Percentiles rank a stretch among this genome's conserved stretches.
Evolutionary conservation across 2,113 vertebrate species (phyloP).

Genomic region (Oxyura jamaicensis): DNA sequence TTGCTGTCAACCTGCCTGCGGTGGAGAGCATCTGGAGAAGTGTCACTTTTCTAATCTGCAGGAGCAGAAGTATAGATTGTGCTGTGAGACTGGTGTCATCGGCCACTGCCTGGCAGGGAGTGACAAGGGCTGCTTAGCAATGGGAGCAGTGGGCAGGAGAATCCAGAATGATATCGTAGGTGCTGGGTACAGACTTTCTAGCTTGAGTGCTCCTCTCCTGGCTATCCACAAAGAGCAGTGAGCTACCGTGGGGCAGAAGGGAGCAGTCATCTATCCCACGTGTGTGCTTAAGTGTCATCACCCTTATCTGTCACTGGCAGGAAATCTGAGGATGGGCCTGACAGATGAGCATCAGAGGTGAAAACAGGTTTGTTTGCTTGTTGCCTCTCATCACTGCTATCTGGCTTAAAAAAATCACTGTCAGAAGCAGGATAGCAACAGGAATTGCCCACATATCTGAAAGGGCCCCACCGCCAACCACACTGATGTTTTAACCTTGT

Average conservation of each 20-base stretch:
- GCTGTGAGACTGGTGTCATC: fast-evolving
- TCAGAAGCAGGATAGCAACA: not conserved
- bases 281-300: fast-evolving
- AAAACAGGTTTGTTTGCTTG: not conserved
- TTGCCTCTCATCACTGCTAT: fast-evolving
- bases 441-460: fast-evolving
- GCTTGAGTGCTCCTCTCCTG: no score
- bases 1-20: fast-evolving
- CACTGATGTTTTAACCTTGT: fast-evolving
- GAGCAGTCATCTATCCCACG: fast-evolving
- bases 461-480: fast-evolving
- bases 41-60: fast-evolving
- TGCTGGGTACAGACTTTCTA: not conserved
- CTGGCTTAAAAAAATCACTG: fast-evolving
- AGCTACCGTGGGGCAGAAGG: not conserved
- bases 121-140: no score
- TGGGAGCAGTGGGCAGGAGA: not conserved
- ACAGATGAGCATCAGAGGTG: not conserved
- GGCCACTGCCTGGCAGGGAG: no score
- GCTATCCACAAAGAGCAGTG: fast-evolving
- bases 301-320: fast-evolving
- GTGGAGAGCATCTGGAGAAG: not conserved
- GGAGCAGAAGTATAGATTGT: not conserved
- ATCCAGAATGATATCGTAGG: no score
- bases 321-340: not conserved